Evolutionary conservation across 2,797 vertebrate species (phyloP), one percentile per base, ranked within the genome.

Genomic region (Rhinogobio ventralis): DNA sequence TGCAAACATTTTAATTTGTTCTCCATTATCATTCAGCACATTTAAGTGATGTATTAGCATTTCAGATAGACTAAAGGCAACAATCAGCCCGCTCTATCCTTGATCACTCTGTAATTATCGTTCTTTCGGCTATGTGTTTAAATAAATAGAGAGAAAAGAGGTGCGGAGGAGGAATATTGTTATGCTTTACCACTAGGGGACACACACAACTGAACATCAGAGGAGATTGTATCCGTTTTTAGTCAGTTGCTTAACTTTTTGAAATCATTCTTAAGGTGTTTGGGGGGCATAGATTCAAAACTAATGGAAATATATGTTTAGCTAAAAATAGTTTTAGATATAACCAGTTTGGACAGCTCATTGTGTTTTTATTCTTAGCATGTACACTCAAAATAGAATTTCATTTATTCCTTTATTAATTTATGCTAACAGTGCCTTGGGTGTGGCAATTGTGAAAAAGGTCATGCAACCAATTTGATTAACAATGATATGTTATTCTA

Each of bases 61-160:
- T 90, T 90, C 86, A 91, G 88, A 90, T 92, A 89, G 90, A 89
- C 90, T 88, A 86, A 90, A 92, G 88, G 92, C 85, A 86, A 87
- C 89, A 91, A 90, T 91, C 89, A 87, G 78, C 77, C 89, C 84
- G 90, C 91, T 87, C 89, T 89, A 78, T 85, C 90, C 87, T 83
- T 91, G 89, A 90, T 91, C 88, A 85, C 90, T 88, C 89, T 90
- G 90, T 92, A 91, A 93, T 93, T 93, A 90, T 80, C 33, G 53
- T 72, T 90, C 67, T 66, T 88, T 88, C 86, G 84, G 84, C 82
- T 30, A 49, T 80, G 81, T 83, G 91, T 86, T 91, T 75, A 86
- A 90, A 81, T 86, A 75, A 88, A 81, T 64, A 84, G 81, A 87
- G 81, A 91, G 87, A 75, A 89, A 87, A 88, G 87, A 85, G 6